Percentiles rank a stretch among this genome's conserved stretches.
Conservation (phyloP, 2,797 vertebrate genomes). For the Oreortyx pictus region DNA sequence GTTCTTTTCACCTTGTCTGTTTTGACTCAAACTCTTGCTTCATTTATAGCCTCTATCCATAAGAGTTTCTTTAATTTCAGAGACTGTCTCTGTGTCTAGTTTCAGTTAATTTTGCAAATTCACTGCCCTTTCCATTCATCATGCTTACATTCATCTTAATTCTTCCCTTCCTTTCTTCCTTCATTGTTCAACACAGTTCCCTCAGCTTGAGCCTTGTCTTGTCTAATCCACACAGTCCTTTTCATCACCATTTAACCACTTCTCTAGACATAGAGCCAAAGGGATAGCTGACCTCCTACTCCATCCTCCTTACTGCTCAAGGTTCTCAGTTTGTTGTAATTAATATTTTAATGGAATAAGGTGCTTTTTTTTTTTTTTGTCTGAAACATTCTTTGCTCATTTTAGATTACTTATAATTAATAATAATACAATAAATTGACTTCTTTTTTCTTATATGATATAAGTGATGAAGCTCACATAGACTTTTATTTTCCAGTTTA, state of each 20-base stretch:
- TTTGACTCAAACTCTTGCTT: not conserved
- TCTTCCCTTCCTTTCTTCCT: not conserved
- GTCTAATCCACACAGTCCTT: not conserved
- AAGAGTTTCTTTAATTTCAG: not conserved
- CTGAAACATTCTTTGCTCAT: not conserved
- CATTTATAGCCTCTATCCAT: not conserved
- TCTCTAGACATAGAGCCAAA: not conserved
- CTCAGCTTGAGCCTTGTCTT: not conserved
- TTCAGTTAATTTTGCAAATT: not conserved
- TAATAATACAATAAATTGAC: not conserved
- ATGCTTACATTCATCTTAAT: not conserved
- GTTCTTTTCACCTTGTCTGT: not conserved
- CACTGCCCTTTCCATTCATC: not conserved
- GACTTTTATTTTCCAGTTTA: conserved; percentile 3
- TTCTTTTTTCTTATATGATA: not conserved
- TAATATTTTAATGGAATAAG: not conserved
- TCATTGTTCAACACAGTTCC: not conserved
- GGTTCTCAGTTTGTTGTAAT: not conserved
- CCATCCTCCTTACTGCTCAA: not conserved
- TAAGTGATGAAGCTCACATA: not conserved
- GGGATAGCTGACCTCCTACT: not conserved
- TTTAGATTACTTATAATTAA: not conserved
- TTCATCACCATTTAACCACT: not conserved
- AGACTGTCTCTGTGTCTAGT: not conserved
- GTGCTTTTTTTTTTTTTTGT: not conserved